Evolutionary conservation across 1,140 invertebrate genomes (phyloP).

Genomic region (Forficula auricularia): DNA sequence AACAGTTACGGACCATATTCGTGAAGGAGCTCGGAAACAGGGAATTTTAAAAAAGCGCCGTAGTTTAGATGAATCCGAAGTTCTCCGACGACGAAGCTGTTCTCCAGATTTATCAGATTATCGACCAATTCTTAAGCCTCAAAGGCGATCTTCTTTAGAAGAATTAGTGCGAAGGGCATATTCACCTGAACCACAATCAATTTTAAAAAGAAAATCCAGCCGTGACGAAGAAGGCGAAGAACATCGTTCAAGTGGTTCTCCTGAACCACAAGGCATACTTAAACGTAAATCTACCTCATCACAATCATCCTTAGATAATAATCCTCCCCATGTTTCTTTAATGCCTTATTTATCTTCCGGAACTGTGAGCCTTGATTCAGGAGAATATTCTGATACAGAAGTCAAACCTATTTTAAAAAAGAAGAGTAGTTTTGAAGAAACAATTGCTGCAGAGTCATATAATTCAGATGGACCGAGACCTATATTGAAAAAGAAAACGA

Average conservation of each 20-base stretch:
- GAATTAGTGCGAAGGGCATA: slow-evolving; percentile 37
- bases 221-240: slow-evolving; percentile 36
- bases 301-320: slow-evolving; percentile 22
- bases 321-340: slow-evolving; percentile 12
- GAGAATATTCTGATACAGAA: slow-evolving; percentile 10
- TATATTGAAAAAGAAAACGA: slow-evolving; percentile 69
- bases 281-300: slow-evolving; percentile 43
- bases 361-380: slow-evolving; percentile 11
- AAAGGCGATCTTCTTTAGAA: slow-evolving; percentile 46
- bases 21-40: slow-evolving; percentile 30
- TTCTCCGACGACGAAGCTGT: slow-evolving; percentile 42
- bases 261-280: slow-evolving; percentile 53
- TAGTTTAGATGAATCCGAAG: slow-evolving; percentile 55
- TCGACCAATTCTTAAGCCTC: slow-evolving; percentile 45
- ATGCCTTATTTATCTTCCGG: slow-evolving; percentile 9
- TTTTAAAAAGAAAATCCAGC: slow-evolving; percentile 47
- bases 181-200: slow-evolving; percentile 39
- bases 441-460: slow-evolving; percentile 13
- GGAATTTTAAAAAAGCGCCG: slow-evolving; percentile 60
- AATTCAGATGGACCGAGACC: slow-evolving; percentile 38
- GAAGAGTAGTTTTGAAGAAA: slow-evolving; percentile 35
- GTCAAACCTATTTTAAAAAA: slow-evolving; percentile 67
- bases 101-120: slow-evolving; percentile 45
- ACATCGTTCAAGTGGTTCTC: slow-evolving; percentile 33
- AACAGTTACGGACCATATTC: slow-evolving; percentile 34